Percentiles rank a stretch among this genome's conserved stretches.
Evolutionary conservation across 2,797 vertebrate genomes (phyloP).

Genomic region (Cryptoblepharus egeriae): DNA sequence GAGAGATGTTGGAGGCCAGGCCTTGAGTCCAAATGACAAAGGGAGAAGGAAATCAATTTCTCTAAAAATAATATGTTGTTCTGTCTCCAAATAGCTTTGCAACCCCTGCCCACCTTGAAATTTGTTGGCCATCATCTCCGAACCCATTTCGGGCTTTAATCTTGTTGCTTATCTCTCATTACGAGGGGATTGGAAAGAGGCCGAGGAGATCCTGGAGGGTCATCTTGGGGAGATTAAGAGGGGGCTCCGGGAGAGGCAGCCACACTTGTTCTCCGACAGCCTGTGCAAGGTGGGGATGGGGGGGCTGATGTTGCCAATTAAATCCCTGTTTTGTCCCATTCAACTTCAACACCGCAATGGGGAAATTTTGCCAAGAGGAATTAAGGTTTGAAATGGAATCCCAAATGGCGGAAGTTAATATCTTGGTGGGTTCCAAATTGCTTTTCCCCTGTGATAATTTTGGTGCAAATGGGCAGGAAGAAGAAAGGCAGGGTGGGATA

Average conservation of each 20-base stretch:
- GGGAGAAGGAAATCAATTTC: not conserved
- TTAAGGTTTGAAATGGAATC: not conserved
- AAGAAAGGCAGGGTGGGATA: too few relatives aligned
- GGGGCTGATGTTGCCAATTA: too few relatives aligned
- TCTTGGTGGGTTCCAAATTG: not conserved
- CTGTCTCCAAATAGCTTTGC: not conserved
- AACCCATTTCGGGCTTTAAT: not conserved
- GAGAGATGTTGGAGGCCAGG: not conserved
- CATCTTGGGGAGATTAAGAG: not conserved
- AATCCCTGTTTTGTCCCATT: too few relatives aligned
- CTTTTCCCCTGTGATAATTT: not conserved
- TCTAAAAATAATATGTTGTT: not conserved
- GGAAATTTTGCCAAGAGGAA: not conserved
- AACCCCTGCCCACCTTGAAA: not conserved
- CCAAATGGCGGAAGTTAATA: not conserved
- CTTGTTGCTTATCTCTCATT: slow-evolving; percentile 3
- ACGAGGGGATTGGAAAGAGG: not conserved
- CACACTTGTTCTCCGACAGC: not conserved
- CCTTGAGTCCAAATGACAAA: not conserved
- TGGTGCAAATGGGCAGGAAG: not conserved
- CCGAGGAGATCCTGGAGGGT: not conserved
- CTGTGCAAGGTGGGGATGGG: not conserved
- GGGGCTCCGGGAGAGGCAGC: not conserved
- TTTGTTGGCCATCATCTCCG: not conserved
- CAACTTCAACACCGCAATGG: too few relatives aligned